Conservation (phyloP, 2,113 vertebrate genomes). For the Oenanthe oenanthe region DNA sequence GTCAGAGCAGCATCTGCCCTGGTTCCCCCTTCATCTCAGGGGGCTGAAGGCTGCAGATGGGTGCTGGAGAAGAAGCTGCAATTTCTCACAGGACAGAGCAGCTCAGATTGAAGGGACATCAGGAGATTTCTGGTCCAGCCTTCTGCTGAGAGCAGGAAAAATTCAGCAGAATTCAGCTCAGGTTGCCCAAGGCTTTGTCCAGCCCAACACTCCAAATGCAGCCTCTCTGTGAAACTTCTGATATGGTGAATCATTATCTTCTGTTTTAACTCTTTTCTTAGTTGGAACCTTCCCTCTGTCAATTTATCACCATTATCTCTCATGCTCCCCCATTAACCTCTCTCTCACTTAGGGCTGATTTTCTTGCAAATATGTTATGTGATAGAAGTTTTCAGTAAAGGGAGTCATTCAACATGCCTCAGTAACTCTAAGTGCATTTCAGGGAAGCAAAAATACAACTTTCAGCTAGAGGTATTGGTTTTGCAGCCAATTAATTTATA, state of each 20-base stretch:
- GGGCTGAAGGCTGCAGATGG: background rate
- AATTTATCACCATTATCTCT: background rate
- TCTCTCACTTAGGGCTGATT: background rate
- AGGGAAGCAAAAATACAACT: background rate
- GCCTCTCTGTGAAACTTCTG: background rate
- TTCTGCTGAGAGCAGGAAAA: background rate
- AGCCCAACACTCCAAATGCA: background rate
- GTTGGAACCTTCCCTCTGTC: background rate
- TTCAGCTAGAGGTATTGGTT: background rate
- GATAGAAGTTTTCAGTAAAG: background rate
- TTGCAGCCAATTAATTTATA: background rate
- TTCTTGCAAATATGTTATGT: background rate
- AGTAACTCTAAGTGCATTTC: background rate
- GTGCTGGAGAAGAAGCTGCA: background rate
- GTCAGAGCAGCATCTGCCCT: background rate
- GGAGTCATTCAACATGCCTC: background rate
- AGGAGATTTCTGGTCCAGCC: background rate
- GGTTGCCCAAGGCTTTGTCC: background rate
- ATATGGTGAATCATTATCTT: background rate
- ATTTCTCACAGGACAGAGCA: background rate
- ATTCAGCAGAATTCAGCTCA: background rate
- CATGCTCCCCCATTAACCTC: background rate
- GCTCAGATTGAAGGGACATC: background rate
- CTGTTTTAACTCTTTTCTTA: background rate
- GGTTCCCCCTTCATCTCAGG: background rate